phyloP scores from a whole-genome alignment of 2,113 vertebrate species.

The Bubo blakistoni region DNA sequence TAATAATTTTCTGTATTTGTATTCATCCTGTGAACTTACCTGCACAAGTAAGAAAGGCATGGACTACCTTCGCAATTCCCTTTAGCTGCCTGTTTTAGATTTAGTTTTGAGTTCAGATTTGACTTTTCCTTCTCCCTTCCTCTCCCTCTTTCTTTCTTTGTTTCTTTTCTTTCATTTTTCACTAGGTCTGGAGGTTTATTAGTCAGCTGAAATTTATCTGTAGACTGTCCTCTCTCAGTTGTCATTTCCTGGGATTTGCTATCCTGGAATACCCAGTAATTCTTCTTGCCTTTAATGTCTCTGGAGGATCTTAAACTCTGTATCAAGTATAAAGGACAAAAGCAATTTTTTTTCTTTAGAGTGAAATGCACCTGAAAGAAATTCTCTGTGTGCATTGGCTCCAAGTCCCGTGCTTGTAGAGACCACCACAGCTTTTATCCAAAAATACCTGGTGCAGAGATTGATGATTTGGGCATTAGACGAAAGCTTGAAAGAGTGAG shows the following conservation, averaged over 20 bases:
- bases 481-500: neutral
- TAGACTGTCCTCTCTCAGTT: neutral
- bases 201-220: neutral
- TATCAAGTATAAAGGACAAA: neutral
- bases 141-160: neutral
- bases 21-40: neutral
- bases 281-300: neutral
- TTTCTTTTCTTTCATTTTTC: neutral
- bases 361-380: neutral
- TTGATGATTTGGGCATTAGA: neutral
- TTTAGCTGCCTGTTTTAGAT: neutral
- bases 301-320: neutral
- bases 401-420: neutral
- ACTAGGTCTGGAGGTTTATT: neutral
- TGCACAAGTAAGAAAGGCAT: neutral
- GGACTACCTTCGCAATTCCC: neutral
- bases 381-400: neutral
- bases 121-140: neutral
- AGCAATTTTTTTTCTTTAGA: neutral
- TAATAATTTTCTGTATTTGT: neutral
- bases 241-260: neutral
- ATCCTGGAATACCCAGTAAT: neutral
- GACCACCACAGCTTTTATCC: neutral
- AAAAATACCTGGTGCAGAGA: neutral
- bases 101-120: neutral